Percentiles rank a stretch among this genome's conserved stretches.
phyloP scores from a whole-genome alignment of 2,888 invertebrate genomes.

The Aspidiotus destructor region DNA sequence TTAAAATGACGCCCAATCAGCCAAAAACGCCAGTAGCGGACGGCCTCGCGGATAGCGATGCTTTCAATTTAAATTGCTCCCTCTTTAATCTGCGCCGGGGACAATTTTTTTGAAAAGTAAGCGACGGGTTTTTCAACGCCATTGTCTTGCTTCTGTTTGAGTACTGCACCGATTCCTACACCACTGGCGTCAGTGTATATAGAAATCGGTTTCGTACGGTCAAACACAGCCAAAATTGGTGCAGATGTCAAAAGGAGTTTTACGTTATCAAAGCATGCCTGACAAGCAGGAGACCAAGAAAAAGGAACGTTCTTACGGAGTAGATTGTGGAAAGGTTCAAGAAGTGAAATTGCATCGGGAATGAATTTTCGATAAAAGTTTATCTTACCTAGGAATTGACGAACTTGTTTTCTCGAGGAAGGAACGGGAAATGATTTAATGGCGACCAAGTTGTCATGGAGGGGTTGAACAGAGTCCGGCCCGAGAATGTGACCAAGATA shows the following conservation, averaged over 20 bases:
- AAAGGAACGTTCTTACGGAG: conserved; percentile 34
- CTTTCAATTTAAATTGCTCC: conserved; percentile 33
- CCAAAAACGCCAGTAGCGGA: conserved; percentile 34
- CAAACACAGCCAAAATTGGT: conserved; percentile 35
- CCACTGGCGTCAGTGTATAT: conserved; percentile 37
- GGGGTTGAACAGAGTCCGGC: not conserved
- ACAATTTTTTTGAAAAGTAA: conserved; percentile 38
- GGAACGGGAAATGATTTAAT: conserved; percentile 3
- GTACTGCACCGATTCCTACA: conserved; percentile 36
- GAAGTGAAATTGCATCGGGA: conserved; percentile 11
- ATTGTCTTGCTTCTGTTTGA: conserved; percentile 37
- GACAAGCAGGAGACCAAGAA: conserved; percentile 35
- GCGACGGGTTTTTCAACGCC: conserved; percentile 35
- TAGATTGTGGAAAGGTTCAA: conserved; percentile 28
- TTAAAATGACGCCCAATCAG: conserved; percentile 27
- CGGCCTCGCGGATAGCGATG: conserved; percentile 31
- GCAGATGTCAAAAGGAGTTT: conserved; percentile 31
- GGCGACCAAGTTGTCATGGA: not conserved
- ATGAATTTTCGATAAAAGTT: conserved; percentile 34
- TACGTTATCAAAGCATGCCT: conserved; percentile 32
- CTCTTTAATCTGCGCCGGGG: conserved; percentile 35
- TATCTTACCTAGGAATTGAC: conserved; percentile 29
- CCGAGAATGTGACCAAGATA: not conserved
- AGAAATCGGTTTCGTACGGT: conserved; percentile 34
- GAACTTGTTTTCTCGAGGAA: not conserved